Evolutionary conservation across 1,140 invertebrate genomes (phyloP), one percentile per base, ranked within the genome.

Genomic region (Brachionus sp.): DNA sequence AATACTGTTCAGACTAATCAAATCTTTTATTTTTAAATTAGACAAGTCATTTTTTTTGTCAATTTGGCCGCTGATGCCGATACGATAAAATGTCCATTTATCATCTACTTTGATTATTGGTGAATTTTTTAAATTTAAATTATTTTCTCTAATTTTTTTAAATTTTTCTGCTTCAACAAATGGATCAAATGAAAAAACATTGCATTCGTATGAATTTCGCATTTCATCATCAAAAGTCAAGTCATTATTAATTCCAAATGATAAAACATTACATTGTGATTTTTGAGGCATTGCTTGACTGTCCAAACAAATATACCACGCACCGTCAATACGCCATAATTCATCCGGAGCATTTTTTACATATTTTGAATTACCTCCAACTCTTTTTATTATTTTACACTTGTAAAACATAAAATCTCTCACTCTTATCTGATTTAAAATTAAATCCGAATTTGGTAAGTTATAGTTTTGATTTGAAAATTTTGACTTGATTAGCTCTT

Each of bases 301-400:
- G 66, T 70, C 66, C 12, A 70, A 70, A 42, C 66, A 70, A 70
- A 70, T 16, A 70, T 37, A 70, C 66, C 66, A 70, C 2, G 66
- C 66, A n/a, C 66, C 66, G 23, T 70, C 66, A n/a, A 70, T 70
- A 29, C 66, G 33, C n/a, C n/a, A 70, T 2, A 37, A 6, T 5
- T 42, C 6, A 16, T 70, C 13, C 13, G 66, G 66, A 2, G 66
- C 66, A 70, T 70, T 70, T 1, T 35, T 42, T 2, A 70, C 23
- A 35, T 70, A 16, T 13, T 70, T 10, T n/a, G 66, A 19, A 12
- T 5, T 35, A 5, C 66, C 66, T 25, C 66, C 66, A 29, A 70
- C 29, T n/a, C 66, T 16, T 35, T 42, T 35, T 6, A 35, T 35
- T 1, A 6, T 16, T 19, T 29, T 70, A 16, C 66, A 70, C 6